phyloP scores from a whole-genome alignment of 2,797 vertebrate genomes.

The Chloroceryle amazona region DNA sequence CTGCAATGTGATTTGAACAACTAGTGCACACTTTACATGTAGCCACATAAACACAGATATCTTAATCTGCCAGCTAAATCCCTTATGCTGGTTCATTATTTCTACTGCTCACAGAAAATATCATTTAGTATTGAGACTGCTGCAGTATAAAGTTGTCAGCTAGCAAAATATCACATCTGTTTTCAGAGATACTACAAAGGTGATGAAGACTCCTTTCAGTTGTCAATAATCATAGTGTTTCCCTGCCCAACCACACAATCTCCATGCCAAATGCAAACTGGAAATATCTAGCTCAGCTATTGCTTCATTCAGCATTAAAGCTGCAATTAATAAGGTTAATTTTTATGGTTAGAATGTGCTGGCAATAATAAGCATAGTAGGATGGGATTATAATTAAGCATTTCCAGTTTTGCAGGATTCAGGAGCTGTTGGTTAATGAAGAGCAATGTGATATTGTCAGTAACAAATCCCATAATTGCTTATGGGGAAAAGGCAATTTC shows the following conservation, averaged over 20 bases:
- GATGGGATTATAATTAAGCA: neutral
- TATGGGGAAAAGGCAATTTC: slow-evolving; percentile 37
- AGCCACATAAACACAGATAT: neutral
- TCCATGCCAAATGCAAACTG: neutral
- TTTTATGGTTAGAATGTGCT: neutral
- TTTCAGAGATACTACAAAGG: neutral
- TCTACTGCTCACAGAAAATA: neutral
- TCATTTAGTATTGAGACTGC: neutral
- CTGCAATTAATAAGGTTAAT: neutral
- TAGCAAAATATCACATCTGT: neutral
- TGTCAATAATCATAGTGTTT: neutral
- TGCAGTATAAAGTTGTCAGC: neutral
- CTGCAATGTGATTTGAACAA: neutral
- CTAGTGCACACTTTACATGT: neutral
- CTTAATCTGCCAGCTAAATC: neutral
- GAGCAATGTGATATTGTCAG: neutral
- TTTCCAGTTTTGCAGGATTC: neutral
- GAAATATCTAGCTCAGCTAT: neutral
- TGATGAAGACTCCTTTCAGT: neutral
- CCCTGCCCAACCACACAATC: neutral
- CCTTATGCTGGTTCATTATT: neutral
- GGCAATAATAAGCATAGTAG: neutral
- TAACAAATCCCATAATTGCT: slow-evolving; percentile 44
- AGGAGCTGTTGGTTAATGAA: slow-evolving; percentile 15
- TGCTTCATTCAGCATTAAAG: neutral